Evolutionary conservation across 2,888 invertebrate genomes (phyloP).

Genomic region (Hartigia nigra): DNA sequence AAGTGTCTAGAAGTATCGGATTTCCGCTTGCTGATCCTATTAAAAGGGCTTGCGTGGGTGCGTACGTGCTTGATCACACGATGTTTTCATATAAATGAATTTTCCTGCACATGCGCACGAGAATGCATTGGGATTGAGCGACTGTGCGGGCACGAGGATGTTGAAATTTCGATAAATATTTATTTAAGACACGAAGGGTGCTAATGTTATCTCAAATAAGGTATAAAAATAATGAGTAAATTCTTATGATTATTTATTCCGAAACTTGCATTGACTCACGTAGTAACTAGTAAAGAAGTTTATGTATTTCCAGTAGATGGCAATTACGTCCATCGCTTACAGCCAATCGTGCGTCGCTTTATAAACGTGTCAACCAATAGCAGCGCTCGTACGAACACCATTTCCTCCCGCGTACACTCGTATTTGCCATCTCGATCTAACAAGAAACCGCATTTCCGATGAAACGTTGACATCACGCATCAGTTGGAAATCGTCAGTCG

Average conservation of each 20-base stretch:
- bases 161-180: neutral
- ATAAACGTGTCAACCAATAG: neutral
- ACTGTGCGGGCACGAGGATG: neutral
- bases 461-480: conserved; percentile 18
- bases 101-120: neutral
- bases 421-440: conserved; percentile 1
- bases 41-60: neutral
- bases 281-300: neutral
- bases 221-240: neutral
- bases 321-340: neutral
- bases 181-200: neutral
- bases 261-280: neutral
- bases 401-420: neutral
- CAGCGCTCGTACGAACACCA: neutral
- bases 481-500: conserved; percentile 30
- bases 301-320: neutral
- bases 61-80: neutral
- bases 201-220: neutral
- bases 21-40: neutral
- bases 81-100: neutral
- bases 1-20: neutral
- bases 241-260: neutral
- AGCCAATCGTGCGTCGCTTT: neutral
- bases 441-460: conserved; percentile 8
- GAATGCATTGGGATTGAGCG: neutral